Evolutionary conservation across 2,888 invertebrate species (phyloP), one percentile per base, ranked within the genome.

Genomic region (Cheilosia variabilis): DNA sequence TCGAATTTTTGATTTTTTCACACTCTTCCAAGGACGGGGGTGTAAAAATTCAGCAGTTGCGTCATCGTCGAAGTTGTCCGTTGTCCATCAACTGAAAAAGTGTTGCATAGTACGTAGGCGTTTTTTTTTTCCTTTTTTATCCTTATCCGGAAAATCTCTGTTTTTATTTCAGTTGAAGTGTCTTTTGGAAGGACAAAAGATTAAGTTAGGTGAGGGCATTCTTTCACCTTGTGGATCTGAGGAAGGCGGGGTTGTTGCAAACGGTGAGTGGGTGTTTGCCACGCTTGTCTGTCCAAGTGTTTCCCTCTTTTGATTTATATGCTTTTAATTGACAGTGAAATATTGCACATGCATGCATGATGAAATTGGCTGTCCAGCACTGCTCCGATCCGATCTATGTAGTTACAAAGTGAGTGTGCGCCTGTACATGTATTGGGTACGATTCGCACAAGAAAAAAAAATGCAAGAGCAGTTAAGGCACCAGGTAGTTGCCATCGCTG

Each of bases 251-350:
- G 13, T 71, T n/a, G 65, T 34, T 17, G 58, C 15, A 31, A 43
- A 17, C 41, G 34, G 17, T 47, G 60, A 47, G 52, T 22, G 62
- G 34, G 66, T 45, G 58, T 45, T 65, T 53, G 31, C 69, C 27
- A 43, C 34, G 53, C 58, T 45, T 27, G 69, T 55, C 63, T 58
- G 57, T 69, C 53, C 62, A 34, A 73, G 52, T 50, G 63, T 50
- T 43, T 34, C 55, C 55, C 65, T 55, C 62, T 63, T 78, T 83
- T 83, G 83, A 83, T 83, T 68, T 73, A 83, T 83, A 57, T 63
- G 68, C 62, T 83, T 83, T 83, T 83, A 83, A 83, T 83, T 83
- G 83, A 82, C 80, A 81, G 80, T 81, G 80, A 81, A 81, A 81
- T 81, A 81, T 81, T 81, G 75, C 80, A 81, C 75, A 81, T 63